Percentiles rank a stretch among this genome's conserved stretches.
phyloP scores from a whole-genome alignment of 2,888 invertebrate genomes.

The Andrena trimmerana region DNA sequence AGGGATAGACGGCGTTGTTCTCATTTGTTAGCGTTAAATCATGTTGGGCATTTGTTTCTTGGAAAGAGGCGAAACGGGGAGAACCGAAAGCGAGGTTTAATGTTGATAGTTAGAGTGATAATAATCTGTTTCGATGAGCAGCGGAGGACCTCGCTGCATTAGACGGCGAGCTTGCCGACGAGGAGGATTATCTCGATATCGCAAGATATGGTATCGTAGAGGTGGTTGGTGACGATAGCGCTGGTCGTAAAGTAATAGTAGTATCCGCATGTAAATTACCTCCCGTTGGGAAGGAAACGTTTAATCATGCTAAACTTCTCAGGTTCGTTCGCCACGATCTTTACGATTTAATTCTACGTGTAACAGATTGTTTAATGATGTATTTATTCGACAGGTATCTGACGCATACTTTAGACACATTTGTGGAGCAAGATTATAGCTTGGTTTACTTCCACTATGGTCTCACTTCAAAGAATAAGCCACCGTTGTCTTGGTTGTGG shows the following conservation, averaged over 20 bases:
- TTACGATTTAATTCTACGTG: not conserved
- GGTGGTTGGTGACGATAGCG: conserved; percentile 93
- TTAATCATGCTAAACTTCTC: conserved; percentile 90
- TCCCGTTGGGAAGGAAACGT: conserved; percentile 88
- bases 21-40: conserved; percentile 28
- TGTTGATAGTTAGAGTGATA: conserved; percentile 20
- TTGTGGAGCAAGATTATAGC: conserved; percentile 99
- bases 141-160: conserved; percentile 83
- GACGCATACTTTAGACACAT: conserved; percentile 97
- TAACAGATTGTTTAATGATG: not conserved
- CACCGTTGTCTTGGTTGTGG: conserved; percentile 97
- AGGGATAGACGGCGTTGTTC: conserved; percentile 41
- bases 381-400: conserved; percentile 90
- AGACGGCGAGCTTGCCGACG: conserved; percentile 84
- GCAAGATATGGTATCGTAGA: conserved; percentile 92
- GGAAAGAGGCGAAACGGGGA: not conserved
- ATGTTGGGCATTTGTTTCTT: conserved; percentile 17
- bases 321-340: conserved; percentile 86
- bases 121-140: conserved; percentile 61
- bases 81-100: not conserved
- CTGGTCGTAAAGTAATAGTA: conserved; percentile 97
- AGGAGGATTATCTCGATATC: conserved; percentile 89
- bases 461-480: conserved; percentile 97
- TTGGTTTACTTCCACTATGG: conserved; percentile 99
- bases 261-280: conserved; percentile 96